These are phyloP conservation scores for Plecturocebus donacophilus DNA, from an alignment of 2,113 vertebrate species.

Conservation along the genomic window DNA sequence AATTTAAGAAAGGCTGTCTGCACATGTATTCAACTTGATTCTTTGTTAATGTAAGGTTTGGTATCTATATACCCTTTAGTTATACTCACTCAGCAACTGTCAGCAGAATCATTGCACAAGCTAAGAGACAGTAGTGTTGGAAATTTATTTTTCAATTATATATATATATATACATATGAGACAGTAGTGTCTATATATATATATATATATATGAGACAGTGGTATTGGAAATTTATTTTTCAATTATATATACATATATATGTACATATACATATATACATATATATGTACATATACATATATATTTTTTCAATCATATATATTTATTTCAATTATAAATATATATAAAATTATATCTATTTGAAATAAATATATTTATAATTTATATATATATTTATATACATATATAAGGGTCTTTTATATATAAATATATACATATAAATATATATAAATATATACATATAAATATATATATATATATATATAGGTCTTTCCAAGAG, in stretches of 20 bases:
- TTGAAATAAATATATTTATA: too few species aligned
- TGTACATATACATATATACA: background rate
- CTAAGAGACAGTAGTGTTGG: background rate
- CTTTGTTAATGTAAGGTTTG: slow-evolving; percentile 70
- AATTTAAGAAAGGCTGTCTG: slow-evolving; percentile 53
- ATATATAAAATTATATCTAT: too few species aligned
- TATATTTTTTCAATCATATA: too few species aligned
- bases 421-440: too few species aligned
- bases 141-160: background rate
- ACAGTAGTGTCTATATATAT: too few species aligned
- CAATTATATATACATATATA: too few species aligned
- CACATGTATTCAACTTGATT: background rate
- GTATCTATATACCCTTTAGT: slow-evolving; percentile 46
- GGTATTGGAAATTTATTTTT: too few species aligned
- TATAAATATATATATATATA: too few species aligned
- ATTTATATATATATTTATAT: too few species aligned
- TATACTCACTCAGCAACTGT: slow-evolving; percentile 37
- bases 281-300: background rate
- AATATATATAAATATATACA: background rate
- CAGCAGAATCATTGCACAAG: slow-evolving; percentile 58
- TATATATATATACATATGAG: background rate
- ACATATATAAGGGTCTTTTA: too few species aligned
- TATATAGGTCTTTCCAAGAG: background rate
- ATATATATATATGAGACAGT: too few species aligned
- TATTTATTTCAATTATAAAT: too few species aligned